Evolutionary conservation across 2,888 invertebrate genomes (phyloP), one percentile per base, ranked within the genome.

Genomic region (Masnerella sp.): DNA sequence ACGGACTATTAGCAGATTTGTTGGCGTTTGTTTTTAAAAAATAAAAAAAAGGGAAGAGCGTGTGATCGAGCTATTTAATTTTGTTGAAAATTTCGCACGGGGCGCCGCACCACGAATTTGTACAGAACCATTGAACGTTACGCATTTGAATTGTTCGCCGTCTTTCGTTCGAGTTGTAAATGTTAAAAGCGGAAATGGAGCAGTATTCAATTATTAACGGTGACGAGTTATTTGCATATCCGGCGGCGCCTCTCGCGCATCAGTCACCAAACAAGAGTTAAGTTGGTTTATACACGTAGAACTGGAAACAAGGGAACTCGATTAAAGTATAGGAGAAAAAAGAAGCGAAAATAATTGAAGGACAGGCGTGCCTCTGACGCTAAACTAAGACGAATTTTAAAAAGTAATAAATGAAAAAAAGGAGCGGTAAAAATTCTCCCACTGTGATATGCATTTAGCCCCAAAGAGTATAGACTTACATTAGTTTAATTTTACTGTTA

Each of bases 401-500:
- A 69, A 78, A 74, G 71, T 70, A 74, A 71, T 59, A 68, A 73
- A 73, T 38, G 61, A 51, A 32, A 32, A 71, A 62, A 78, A 75
- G 78, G 75, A 80, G 80, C 61, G 80, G 82, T 79, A 77, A 81
- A 83, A 85, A 82, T 81, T 83, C 79, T 81, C 79, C 81, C 83
- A 83, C 85, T 86, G 85, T 86, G 86, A 87, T 86, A 86, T 81
- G 84, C 85, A 87, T 86, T 85, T 84, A 85, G 83, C 83, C 83
- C 86, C 85, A 86, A 86, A 86, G 85, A 86, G 79, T 85, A 82
- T 86, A 86, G 84, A 83, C 82, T 83, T 85, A 85, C 83, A 85
- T 84, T 84, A 85, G 82, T 82, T 84, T 85, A 84, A 84, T 86
- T 85, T 82, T 84, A 84, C 82, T 83, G 79, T 83, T 85, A 82